Percentiles rank a stretch among this genome's conserved stretches.
phyloP scores from a whole-genome alignment of 2,797 vertebrate species.

The Alca torda region DNA sequence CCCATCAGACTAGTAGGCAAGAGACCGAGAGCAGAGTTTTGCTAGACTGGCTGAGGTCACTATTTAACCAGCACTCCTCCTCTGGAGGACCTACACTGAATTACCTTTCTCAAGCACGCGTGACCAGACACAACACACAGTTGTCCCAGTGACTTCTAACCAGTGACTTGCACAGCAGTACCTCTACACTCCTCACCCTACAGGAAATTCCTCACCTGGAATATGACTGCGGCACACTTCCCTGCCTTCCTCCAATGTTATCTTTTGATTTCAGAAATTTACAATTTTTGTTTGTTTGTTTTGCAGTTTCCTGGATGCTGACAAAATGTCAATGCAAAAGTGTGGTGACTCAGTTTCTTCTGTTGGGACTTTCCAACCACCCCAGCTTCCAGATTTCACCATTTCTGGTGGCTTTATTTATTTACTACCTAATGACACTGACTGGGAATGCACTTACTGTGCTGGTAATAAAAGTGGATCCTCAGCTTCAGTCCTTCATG shows the following conservation, averaged over 20 bases:
- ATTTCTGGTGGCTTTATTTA: neutral
- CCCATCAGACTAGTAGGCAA: neutral
- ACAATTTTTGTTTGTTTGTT: neutral
- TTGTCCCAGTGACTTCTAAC: neutral
- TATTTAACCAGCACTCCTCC: neutral
- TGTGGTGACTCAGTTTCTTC: neutral
- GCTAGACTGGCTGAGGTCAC: neutral
- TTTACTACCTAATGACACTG: slow-evolving; percentile 2
- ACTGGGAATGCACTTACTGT: slow-evolving; percentile 32
- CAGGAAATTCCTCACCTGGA: neutral
- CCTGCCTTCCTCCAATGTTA: neutral
- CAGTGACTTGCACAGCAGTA: neutral
- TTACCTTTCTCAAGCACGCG: neutral
- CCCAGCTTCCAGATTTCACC: neutral
- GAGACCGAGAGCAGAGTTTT: neutral
- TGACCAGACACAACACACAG: neutral
- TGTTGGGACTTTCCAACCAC: neutral
- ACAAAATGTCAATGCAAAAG: neutral
- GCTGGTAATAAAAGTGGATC: slow-evolving; percentile 17
- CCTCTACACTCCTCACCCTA: neutral
- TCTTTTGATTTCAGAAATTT: neutral
- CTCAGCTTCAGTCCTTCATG: slow-evolving; percentile 22
- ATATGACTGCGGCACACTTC: neutral
- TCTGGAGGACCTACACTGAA: neutral
- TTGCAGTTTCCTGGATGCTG: neutral